Evolutionary conservation across 2,797 vertebrate genomes (phyloP).

Genomic region (Momotus momota): DNA sequence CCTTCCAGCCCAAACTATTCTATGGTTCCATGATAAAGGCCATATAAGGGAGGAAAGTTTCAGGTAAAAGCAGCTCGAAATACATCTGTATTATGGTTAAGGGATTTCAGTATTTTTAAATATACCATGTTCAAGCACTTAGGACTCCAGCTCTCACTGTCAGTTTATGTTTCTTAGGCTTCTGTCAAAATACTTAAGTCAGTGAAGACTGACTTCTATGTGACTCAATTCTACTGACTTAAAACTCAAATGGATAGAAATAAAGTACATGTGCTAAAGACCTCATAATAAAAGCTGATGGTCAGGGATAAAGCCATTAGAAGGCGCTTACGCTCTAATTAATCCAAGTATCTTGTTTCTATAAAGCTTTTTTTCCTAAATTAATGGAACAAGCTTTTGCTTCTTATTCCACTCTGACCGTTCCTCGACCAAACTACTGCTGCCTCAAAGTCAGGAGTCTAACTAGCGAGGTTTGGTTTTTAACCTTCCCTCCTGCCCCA

Average conservation of each 20-base stretch:
- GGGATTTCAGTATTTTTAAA: not conserved
- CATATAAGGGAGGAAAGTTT: not conserved
- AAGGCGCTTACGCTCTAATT: not conserved
- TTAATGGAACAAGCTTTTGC: not conserved
- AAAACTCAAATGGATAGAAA: not conserved
- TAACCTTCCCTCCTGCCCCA: not conserved
- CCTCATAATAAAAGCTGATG: not conserved
- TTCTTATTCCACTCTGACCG: not conserved
- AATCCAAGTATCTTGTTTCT: not conserved
- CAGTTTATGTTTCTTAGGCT: not conserved
- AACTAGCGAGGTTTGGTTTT: not conserved
- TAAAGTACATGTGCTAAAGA: not conserved
- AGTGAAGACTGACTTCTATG: not conserved
- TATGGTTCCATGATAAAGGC: not conserved
- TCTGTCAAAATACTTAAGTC: not conserved
- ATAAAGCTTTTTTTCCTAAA: not conserved
- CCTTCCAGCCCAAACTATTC: not conserved
- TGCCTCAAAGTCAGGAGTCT: not conserved
- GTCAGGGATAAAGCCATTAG: not conserved
- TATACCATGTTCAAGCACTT: not conserved
- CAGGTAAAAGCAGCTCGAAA: not conserved
- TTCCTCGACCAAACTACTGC: not conserved
- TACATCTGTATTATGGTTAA: not conserved
- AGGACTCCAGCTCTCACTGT: not conserved
- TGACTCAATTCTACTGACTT: not conserved